These are phyloP conservation scores for Meteorus sp. DNA, from an alignment of 1,140 invertebrate genomes.

Conservation along the genomic window DNA sequence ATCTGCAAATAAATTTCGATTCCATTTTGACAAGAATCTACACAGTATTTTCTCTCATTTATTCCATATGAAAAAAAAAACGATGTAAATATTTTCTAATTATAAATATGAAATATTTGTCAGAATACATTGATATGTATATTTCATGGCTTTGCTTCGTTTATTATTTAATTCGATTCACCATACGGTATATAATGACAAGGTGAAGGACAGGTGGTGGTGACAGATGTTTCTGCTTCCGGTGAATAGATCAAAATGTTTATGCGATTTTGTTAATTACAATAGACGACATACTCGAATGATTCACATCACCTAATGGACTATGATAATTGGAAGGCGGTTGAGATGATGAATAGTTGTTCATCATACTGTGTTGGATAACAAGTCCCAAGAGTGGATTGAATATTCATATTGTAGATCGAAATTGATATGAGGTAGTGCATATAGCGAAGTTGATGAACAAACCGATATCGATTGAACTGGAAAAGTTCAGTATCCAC, in stretches of 20 bases:
- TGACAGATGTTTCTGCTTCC: slow-evolving; percentile 50
- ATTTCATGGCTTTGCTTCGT: not conserved
- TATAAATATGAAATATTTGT: too few relatives aligned
- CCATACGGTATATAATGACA: slow-evolving; percentile 24
- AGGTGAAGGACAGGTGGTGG: slow-evolving; percentile 42
- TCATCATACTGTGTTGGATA: slow-evolving; percentile 9
- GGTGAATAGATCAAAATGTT: slow-evolving; percentile 43
- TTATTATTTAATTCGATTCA: slow-evolving; percentile 28
- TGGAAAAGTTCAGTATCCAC: too few relatives aligned
- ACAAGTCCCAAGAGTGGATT: slow-evolving; percentile 8
- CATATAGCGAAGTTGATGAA: too few relatives aligned
- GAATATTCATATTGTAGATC: slow-evolving; percentile 13
- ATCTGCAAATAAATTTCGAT: too few relatives aligned
- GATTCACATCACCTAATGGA: slow-evolving; percentile 23
- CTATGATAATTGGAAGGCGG: slow-evolving; percentile 24
- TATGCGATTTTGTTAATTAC: slow-evolving; percentile 36
- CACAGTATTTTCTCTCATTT: too few relatives aligned
- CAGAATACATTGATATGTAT: too few relatives aligned
- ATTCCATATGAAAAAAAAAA: too few relatives aligned
- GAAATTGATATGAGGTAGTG: slow-evolving; percentile 5
- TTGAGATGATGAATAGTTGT: slow-evolving; percentile 17
- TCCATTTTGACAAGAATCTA: too few relatives aligned
- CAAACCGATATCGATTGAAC: too few relatives aligned
- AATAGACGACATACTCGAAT: slow-evolving; percentile 25
- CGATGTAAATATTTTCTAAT: too few relatives aligned